phyloP scores from a whole-genome alignment of 2,888 invertebrate species.

The Cynaeus angustus region DNA sequence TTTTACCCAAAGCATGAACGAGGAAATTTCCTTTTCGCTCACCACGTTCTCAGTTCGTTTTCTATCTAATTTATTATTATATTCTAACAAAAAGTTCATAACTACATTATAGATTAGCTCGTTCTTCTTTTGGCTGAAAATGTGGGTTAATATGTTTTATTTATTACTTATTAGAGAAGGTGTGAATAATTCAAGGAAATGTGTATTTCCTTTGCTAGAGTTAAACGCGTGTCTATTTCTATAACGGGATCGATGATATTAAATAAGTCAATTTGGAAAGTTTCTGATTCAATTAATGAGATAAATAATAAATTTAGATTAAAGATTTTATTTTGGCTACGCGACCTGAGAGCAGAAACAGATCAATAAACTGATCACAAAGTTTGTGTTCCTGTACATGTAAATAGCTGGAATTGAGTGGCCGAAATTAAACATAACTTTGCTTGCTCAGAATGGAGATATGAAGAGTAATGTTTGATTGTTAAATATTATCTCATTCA shows the following conservation, averaged over 20 bases:
- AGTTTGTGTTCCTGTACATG: too few relatives aligned
- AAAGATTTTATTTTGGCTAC: background rate
- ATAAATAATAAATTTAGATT: background rate
- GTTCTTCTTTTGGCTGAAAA: background rate
- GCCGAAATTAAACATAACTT: too few relatives aligned
- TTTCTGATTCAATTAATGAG: slow-evolving; percentile 2
- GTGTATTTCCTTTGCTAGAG: background rate
- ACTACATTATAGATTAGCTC: background rate
- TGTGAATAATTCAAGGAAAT: slow-evolving; percentile 4
- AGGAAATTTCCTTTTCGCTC: background rate
- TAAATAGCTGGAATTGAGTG: too few relatives aligned
- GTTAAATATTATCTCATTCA: too few relatives aligned
- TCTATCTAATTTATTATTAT: background rate
- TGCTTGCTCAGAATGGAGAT: too few relatives aligned
- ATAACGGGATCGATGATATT: slow-evolving; percentile 3
- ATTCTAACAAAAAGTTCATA: background rate
- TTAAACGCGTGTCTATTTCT: slow-evolving; percentile 7
- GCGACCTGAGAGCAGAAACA: background rate
- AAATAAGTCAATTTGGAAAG: slow-evolving; percentile 4
- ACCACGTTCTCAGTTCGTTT: background rate
- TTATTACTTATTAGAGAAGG: background rate
- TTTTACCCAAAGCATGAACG: background rate
- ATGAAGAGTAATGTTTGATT: too few relatives aligned
- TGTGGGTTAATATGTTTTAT: background rate
- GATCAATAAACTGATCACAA: background rate